Percentiles rank a stretch among this genome's conserved stretches.
These are phyloP conservation scores for Acleris emargana DNA, from an alignment of 2,888 invertebrate genomes.

Conservation along the genomic window DNA sequence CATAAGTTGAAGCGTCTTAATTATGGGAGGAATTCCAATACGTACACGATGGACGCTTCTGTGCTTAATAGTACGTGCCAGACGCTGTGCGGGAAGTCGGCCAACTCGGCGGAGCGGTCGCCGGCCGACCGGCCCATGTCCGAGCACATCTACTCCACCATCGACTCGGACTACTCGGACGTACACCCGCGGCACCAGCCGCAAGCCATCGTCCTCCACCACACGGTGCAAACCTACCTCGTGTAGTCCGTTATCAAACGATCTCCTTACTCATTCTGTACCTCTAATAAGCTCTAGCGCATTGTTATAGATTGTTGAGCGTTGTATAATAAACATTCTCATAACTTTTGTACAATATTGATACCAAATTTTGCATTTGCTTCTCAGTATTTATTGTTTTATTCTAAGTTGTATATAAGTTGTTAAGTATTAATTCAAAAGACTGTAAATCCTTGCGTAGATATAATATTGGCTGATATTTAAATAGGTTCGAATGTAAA, in stretches of 20 bases:
- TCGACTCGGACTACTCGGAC: slow-evolving; percentile 92
- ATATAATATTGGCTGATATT: slow-evolving; percentile 79
- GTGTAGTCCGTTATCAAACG: slow-evolving; percentile 50
- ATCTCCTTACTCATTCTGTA: slow-evolving; percentile 68
- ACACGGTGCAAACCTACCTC: slow-evolving; percentile 80
- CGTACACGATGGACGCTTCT: slow-evolving; percentile 90
- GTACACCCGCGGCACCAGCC: slow-evolving; percentile 75
- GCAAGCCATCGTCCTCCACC: slow-evolving; percentile 76
- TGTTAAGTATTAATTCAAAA: slow-evolving; percentile 81
- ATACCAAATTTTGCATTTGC: slow-evolving; percentile 83
- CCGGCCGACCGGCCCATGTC: slow-evolving; percentile 90
- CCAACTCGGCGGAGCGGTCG: slow-evolving; percentile 81
- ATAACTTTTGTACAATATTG: slow-evolving; percentile 80
- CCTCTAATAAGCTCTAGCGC: slow-evolving; percentile 56
- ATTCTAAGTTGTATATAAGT: slow-evolving; percentile 63
- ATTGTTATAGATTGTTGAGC: slow-evolving; percentile 67
- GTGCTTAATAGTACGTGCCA: slow-evolving; percentile 85
- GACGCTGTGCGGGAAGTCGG: slow-evolving; percentile 82
- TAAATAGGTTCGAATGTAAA: slow-evolving; percentile 75
- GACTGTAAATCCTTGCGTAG: slow-evolving; percentile 83
- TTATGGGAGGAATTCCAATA: slow-evolving; percentile 92
- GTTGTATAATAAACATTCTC: slow-evolving; percentile 72
- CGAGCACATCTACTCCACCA: slow-evolving; percentile 95
- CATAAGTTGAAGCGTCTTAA: slow-evolving; percentile 83
- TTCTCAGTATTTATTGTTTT: slow-evolving; percentile 79